Evolutionary conservation across 2,113 vertebrate genomes (phyloP), one percentile per base, ranked within the genome.

Genomic region (Pterocles gutturalis): DNA sequence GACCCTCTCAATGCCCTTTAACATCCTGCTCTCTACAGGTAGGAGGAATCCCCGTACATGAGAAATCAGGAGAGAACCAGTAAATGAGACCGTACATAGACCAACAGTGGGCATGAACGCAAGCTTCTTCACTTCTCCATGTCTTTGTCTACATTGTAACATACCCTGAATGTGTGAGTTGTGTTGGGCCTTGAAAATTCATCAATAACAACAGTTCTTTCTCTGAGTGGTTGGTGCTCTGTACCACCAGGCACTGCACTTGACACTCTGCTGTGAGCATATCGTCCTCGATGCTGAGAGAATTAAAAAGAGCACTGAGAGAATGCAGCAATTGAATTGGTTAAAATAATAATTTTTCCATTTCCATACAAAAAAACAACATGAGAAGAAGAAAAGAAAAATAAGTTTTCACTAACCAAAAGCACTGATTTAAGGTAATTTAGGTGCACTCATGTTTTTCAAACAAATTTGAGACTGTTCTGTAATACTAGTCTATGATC

Each of bases 151-250:
- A 81, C 8, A 54, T 9, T 76, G 33, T 33, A 82, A 96, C 98
- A 76, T 97, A 99, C 98, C 95, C 91, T 95, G 95, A 98, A 98
- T 0, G 98, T 97, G 4, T 99, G 98, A 51, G 98, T 99, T 69
- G 98, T 99, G 67, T 93, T 99, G 53, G 99, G 99, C 55, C 98
- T 98, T 89, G 98, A 98, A 89, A 98, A 96, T 2, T 95, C 97
- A 58, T 98, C 96, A 75, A 83, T 34, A 24, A 87, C 26, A 45
- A 97, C 33, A 58, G 95, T 97, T 91, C 90, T 97, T 81, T 98
- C 99, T 91, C 94, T 97, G 83, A 98, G 90, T 9, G 98, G 98
- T 1, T 33, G 97, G 4, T 97, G 92, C 24, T 97, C 97, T 31
- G 93, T 87, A 48, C 79, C 89, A 17, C 95, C 95, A 48, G 98